Evolutionary conservation across 2,113 vertebrate genomes (phyloP).

Genomic region (Bubo bubo): DNA sequence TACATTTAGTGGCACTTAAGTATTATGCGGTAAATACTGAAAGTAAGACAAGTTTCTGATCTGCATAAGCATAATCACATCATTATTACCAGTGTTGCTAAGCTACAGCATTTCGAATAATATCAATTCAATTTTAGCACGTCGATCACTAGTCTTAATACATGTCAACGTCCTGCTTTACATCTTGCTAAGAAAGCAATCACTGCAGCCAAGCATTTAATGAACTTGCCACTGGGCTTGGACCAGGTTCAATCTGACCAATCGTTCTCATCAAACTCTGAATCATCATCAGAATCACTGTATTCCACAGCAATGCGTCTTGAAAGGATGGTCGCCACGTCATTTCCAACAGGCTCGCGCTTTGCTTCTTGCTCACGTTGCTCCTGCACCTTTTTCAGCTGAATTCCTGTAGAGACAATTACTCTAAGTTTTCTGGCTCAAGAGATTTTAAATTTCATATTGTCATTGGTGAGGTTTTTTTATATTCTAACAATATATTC

Average conservation of each 20-base stretch:
- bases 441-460: not conserved
- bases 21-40: slow-evolving; percentile 75
- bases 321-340: slow-evolving; percentile 96
- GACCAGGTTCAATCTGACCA: slow-evolving; percentile 88
- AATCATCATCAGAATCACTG: slow-evolving; percentile 96
- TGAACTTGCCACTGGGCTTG: not conserved
- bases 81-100: slow-evolving; percentile 72
- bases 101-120: slow-evolving; percentile 65
- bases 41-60: slow-evolving; percentile 71
- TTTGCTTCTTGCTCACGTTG: slow-evolving; percentile 96
- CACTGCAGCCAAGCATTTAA: not conserved
- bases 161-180: not conserved
- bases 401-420: slow-evolving; percentile 83
- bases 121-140: slow-evolving; percentile 1
- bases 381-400: slow-evolving; percentile 98
- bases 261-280: slow-evolving; percentile 94
- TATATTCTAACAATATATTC: not conserved
- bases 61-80: slow-evolving; percentile 72
- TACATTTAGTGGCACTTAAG: slow-evolving; percentile 79
- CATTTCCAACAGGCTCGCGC: slow-evolving; percentile 91
- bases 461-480: not conserved
- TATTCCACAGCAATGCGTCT: slow-evolving; percentile 96
- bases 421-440: not conserved
- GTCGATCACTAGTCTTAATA: not conserved
- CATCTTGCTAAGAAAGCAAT: not conserved